phyloP scores from a whole-genome alignment of 2,113 vertebrate species.

The Tetraodon nigroviridis region DNA sequence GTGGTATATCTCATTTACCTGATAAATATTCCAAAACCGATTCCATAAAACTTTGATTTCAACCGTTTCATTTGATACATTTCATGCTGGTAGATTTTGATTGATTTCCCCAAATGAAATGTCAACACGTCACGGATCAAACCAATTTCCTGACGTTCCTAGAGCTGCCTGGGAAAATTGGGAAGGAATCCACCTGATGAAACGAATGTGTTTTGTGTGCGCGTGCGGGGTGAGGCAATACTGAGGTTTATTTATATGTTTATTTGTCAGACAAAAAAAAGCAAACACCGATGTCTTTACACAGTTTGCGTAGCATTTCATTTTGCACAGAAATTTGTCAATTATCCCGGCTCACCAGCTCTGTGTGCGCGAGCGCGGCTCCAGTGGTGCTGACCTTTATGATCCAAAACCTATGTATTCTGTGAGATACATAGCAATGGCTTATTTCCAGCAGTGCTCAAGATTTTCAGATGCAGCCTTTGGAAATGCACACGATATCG shows the following conservation, averaged over 20 bases:
- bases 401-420: constrained; percentile 41
- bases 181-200: constrained; percentile 50
- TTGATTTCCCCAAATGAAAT: constrained; percentile 70
- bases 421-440: constrained; percentile 37
- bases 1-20: constrained; percentile 46
- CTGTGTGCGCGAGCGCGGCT: constrained; percentile 28
- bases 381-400: constrained; percentile 31
- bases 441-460: constrained; percentile 53
- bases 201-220: constrained; percentile 24
- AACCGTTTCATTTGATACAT: constrained; percentile 33
- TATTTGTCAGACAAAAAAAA: constrained; percentile 38
- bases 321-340: constrained; percentile 52
- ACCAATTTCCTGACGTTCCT: constrained; percentile 42
- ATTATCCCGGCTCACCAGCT: constrained; percentile 40
- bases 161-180: constrained; percentile 47
- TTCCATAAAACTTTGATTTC: constrained; percentile 35
- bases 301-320: constrained; percentile 35
- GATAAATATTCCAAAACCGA: constrained; percentile 48
- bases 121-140: constrained; percentile 64
- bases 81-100: constrained; percentile 46
- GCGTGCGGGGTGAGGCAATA: constrained; percentile 37
- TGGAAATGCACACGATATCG: constrained; percentile 28
- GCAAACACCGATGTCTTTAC: constrained; percentile 45
- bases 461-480: constrained; percentile 34
- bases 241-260: constrained; percentile 46